Percentiles rank a stretch among this genome's conserved stretches.
These are phyloP conservation scores for Leptinotarsa defecta DNA, from an alignment of 1,140 invertebrate species.

Conservation along the genomic window DNA sequence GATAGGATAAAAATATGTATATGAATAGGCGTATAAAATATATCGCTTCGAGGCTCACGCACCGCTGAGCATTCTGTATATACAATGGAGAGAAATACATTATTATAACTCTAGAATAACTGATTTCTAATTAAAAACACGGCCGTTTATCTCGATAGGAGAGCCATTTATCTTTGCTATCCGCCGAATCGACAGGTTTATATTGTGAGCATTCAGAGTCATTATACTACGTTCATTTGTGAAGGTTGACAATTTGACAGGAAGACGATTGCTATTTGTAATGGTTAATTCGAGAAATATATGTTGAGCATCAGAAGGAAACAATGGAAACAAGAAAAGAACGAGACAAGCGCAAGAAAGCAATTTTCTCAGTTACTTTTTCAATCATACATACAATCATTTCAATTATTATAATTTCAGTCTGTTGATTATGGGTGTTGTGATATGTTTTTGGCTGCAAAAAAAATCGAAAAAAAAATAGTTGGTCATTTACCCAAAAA, in stretches of 20 bases:
- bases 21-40: constrained; percentile 6
- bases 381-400: too few species aligned
- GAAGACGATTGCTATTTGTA: too few species aligned
- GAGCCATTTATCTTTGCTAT: background rate
- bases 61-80: background rate
- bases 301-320: too few species aligned
- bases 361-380: too few species aligned
- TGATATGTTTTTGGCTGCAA: too few species aligned
- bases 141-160: constrained; percentile 3
- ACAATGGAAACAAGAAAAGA: too few species aligned
- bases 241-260: background rate
- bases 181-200: background rate
- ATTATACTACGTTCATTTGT: background rate
- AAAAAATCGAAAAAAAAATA: too few species aligned
- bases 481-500: too few species aligned
- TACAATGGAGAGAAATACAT: background rate
- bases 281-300: too few species aligned
- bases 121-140: constrained; percentile 1
- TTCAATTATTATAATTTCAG: too few species aligned
- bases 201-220: background rate
- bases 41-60: background rate
- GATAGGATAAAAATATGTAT: background rate
- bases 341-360: too few species aligned
- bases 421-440: too few species aligned
- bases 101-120: background rate